A percentile compares a stretch with the other conserved stretches of the same genome.
phyloP scores from a whole-genome alignment of 2,113 vertebrate genomes.

The Phocoena sinus region DNA sequence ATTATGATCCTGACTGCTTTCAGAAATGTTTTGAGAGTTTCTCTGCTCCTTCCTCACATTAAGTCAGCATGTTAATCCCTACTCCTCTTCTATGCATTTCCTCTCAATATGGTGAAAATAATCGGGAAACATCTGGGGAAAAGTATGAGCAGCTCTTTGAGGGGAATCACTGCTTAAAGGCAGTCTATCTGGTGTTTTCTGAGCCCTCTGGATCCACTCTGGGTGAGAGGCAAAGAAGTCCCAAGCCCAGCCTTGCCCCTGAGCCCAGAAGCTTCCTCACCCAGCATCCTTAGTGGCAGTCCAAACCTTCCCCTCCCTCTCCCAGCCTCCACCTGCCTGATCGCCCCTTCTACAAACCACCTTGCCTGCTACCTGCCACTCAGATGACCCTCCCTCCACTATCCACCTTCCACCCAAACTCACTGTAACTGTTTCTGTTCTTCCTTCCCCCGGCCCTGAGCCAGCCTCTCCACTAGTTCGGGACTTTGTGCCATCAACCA shows the following conservation, averaged over 20 bases:
- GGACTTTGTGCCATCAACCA: background rate
- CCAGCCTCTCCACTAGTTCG: background rate
- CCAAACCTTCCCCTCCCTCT: background rate
- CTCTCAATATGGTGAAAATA: background rate
- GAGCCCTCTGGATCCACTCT: background rate
- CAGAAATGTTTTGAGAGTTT: background rate
- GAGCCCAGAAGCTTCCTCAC: background rate
- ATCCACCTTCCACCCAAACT: too few species aligned
- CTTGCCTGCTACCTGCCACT: background rate
- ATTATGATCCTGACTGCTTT: background rate
- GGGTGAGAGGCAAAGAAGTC: background rate
- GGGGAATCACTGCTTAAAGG: background rate
- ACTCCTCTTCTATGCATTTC: background rate
- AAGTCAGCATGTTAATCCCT: background rate
- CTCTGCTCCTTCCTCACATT: background rate
- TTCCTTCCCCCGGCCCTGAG: background rate
- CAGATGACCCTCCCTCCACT: background rate
- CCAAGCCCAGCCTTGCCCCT: background rate
- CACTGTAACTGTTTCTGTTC: background rate
- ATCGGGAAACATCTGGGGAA: background rate
- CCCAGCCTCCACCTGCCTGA: background rate
- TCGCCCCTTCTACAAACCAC: background rate
- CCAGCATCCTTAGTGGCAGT: background rate
- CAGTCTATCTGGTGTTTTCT: background rate
- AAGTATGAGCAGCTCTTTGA: background rate